Evolutionary conservation across 2,113 vertebrate genomes (phyloP), one percentile per base, ranked within the genome.

Genomic region (Catharus minimus): DNA sequence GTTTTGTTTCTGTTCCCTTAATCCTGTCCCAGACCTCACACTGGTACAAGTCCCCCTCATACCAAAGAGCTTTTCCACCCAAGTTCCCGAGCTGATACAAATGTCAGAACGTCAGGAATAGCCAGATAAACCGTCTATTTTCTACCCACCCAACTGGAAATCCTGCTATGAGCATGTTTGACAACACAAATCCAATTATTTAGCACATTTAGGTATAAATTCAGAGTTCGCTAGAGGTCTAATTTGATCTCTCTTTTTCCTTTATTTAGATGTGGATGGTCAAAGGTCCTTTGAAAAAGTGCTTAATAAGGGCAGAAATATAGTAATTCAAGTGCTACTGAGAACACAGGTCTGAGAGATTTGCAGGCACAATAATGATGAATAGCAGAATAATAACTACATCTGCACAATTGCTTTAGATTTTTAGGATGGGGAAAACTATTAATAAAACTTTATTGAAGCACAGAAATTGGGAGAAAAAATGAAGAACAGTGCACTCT

Each of bases 281-380:
- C 74, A 84, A 94, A 92, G 62, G 74, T 75, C 81, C 39, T 79
- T 72, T 12, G 1, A 69, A 89, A 89, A 90, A 62, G 23, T 5
- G 5, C 65, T 83, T 86, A 72, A 81, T 86, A 90, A 90, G 50
- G 43, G 65, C 74, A n/a, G 19, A 90, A 92, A 76, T 84, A 53
- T 0, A 74, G 10, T 28, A 64, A 74, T 38, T 57, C 13, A 74
- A 83, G 60, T 60, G 41, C 56, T 88, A 44, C 73, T 0, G 0
- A 61, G 82, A 83, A 4, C 86, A 94, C 88, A 90, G 61, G 69
- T 83, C 82, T 78, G 39, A 53, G 36, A 66, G 52, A 74, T 89
- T 92, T 52, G 30, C n/a, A 64, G 66, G 38, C 66, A 57, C 0
- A 2, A 15, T 81, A 56, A 61, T 43, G 43, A 72, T 20, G 36